Evolutionary conservation across 2,888 invertebrate species (phyloP).

Genomic region (Cephus sareptanus): DNA sequence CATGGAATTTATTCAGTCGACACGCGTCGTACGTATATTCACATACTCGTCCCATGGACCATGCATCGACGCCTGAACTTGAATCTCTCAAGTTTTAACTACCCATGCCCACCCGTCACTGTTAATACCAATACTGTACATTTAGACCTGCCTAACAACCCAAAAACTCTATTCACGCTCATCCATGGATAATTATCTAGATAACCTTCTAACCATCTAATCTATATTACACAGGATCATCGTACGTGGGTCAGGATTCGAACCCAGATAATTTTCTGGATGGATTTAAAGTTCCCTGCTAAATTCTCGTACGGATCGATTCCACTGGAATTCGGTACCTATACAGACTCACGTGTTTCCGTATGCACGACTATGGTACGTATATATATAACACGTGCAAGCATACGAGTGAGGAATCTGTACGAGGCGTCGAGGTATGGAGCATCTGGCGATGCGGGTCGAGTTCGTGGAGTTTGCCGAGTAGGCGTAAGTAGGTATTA

Average conservation of each 20-base stretch:
- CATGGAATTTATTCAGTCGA: constrained; percentile 21
- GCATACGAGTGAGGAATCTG: neutral
- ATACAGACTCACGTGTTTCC: neutral
- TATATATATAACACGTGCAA: neutral
- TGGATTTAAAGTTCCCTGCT: neutral
- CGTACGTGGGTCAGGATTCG: neutral
- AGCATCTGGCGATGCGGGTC: neutral
- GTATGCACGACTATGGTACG: too few species aligned
- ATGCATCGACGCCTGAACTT: neutral
- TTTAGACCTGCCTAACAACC: neutral
- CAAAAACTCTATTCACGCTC: neutral
- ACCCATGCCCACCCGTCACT: neutral
- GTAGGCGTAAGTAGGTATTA: neutral
- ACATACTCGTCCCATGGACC: constrained; percentile 4
- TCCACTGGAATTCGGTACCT: neutral
- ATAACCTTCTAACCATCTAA: neutral
- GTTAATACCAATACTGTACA: neutral
- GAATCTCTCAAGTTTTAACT: neutral
- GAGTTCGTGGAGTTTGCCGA: neutral
- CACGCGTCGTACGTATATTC: constrained; percentile 14
- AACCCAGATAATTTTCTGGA: neutral
- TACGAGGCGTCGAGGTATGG: neutral
- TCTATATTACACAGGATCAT: neutral
- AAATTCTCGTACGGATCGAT: neutral
- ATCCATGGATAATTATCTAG: neutral